phyloP scores from a whole-genome alignment of 2,797 vertebrate species.

The Chaunax sp. region DNA sequence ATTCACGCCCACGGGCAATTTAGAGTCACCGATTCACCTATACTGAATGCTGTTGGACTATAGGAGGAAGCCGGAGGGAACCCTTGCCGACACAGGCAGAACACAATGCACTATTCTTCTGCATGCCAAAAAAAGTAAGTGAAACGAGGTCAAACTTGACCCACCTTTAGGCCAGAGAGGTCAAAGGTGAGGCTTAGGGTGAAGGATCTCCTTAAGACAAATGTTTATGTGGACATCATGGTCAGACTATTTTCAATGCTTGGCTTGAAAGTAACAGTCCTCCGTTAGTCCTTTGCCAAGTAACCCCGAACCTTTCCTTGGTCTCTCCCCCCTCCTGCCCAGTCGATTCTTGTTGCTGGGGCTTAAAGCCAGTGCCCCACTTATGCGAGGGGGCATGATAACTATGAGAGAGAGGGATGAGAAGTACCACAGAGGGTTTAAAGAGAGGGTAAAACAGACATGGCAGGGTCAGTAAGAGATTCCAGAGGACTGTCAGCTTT shows the following conservation, averaged over 20 bases:
- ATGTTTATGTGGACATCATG: conserved; percentile 13
- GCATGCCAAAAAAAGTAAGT: too few species aligned
- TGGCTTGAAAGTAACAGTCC: conserved; percentile 14
- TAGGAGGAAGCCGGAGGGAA: too few species aligned
- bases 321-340: conserved; percentile 33
- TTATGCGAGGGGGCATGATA: conserved; percentile 34
- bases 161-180: not conserved
- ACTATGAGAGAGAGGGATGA: conserved; percentile 18
- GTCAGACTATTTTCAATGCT: not conserved
- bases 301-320: conserved; percentile 58
- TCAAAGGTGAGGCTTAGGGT: conserved; percentile 8
- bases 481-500: conserved; percentile 13
- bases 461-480: conserved; percentile 4
- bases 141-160: not conserved
- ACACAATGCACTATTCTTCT: too few species aligned
- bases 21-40: too few species aligned
- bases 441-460: conserved; percentile 25
- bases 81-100: too few species aligned
- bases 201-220: not conserved
- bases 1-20: too few species aligned
- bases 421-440: conserved; percentile 32
- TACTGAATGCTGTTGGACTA: too few species aligned
- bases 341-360: conserved; percentile 46
- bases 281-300: conserved; percentile 37
- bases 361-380: conserved; percentile 41